Evolutionary conservation across 2,797 vertebrate species (phyloP).

Genomic region (Aphelocoma californica): DNA sequence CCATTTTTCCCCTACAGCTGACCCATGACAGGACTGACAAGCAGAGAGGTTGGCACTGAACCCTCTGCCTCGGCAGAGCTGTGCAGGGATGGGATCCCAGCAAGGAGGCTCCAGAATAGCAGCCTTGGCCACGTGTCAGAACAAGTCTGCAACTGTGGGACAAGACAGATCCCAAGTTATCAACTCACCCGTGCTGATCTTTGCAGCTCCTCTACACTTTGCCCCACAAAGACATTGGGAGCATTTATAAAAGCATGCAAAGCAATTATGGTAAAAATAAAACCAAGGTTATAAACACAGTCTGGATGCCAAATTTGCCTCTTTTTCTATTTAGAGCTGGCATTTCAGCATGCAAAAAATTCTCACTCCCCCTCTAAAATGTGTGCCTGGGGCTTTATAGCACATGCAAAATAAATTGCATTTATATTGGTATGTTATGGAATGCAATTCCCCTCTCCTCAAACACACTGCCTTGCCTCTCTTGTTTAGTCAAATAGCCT

Average conservation of each 20-base stretch:
- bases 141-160: neutral
- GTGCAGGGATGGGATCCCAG: neutral
- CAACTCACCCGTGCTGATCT: neutral
- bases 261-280: slow-evolving; percentile 31
- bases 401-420: slow-evolving; percentile 65
- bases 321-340: slow-evolving; percentile 15
- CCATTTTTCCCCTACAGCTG: neutral
- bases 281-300: slow-evolving; percentile 1
- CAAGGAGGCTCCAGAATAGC: neutral
- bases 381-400: slow-evolving; percentile 6
- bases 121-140: neutral
- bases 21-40: neutral
- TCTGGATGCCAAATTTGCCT: neutral
- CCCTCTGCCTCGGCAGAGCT: neutral
- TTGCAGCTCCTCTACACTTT: neutral
- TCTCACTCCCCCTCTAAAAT: neutral
- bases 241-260: neutral
- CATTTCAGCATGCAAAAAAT: neutral
- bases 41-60: neutral
- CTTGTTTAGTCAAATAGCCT: slow-evolving; percentile 54
- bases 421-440: slow-evolving; percentile 54
- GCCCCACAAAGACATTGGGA: neutral
- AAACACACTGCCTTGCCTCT: slow-evolving; percentile 8
- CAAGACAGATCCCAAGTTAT: neutral
- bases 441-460: slow-evolving; percentile 61